Evolutionary conservation across 2,888 invertebrate species (phyloP).

Genomic region (Metacarcinus magister): DNA sequence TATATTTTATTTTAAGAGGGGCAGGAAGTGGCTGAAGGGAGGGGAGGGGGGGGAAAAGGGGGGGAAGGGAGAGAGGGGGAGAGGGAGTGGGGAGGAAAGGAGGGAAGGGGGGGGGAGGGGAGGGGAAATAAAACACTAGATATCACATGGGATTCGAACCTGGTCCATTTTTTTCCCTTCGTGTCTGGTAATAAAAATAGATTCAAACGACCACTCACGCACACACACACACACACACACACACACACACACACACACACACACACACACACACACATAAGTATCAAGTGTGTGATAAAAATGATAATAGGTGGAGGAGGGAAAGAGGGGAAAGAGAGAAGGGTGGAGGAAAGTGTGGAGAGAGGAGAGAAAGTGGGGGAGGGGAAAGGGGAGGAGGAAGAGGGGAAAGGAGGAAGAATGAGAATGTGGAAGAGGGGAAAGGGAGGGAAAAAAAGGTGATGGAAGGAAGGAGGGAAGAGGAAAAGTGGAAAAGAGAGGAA

Average conservation of each 20-base stretch:
- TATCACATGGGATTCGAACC: too few relatives aligned
- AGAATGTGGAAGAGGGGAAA: neutral
- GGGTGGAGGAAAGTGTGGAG: neutral
- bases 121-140: neutral
- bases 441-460: neutral
- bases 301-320: neutral
- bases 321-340: neutral
- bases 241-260: too few relatives aligned
- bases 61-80: too few relatives aligned
- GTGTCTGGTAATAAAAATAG: too few relatives aligned
- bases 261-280: too few relatives aligned
- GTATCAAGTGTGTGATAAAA: too few relatives aligned
- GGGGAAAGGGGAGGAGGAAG: neutral
- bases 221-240: neutral
- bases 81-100: neutral
- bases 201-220: too few relatives aligned
- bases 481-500: neutral
- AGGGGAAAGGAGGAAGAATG: neutral
- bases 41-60: too few relatives aligned
- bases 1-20: too few relatives aligned
- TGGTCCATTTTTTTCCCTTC: too few relatives aligned
- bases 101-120: neutral
- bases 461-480: neutral
- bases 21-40: too few relatives aligned
- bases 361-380: neutral